These are phyloP conservation scores for Tineola bisselliella DNA, from an alignment of 2,888 invertebrate species.

Conservation along the genomic window DNA sequence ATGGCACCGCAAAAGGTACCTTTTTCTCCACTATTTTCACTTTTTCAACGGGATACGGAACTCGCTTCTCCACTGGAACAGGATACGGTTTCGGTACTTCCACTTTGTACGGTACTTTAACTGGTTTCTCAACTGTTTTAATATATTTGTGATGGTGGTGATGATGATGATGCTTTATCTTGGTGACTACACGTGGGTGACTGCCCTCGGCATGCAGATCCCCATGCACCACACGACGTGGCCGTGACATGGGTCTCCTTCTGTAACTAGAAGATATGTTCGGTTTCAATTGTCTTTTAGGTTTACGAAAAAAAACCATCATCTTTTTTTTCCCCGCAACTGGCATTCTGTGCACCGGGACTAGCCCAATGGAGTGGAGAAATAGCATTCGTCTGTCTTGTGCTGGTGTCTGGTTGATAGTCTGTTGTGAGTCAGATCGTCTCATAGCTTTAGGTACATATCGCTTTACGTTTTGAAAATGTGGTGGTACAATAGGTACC, in stretches of 20 bases:
- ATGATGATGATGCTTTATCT: conserved; percentile 71
- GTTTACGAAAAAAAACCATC: conserved; percentile 36
- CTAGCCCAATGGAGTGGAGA: conserved; percentile 44
- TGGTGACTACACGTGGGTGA: conserved; percentile 37
- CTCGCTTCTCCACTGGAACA: conserved; percentile 49
- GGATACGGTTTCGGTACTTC: conserved; percentile 68
- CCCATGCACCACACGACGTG: conserved; percentile 26
- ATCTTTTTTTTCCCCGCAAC: conserved; percentile 29
- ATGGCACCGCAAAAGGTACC: conserved; percentile 51
- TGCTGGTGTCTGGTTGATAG: conserved; percentile 17
- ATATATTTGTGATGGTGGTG: conserved; percentile 73
- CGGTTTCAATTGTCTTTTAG: conserved; percentile 35
- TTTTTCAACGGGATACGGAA: conserved; percentile 43
- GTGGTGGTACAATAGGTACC: conserved; percentile 55
- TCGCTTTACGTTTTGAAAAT: conserved; percentile 26
- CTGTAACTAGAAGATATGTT: conserved; percentile 42
- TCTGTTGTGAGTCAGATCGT: conserved; percentile 29
- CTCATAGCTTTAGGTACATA: conserved; percentile 25
- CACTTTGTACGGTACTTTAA: conserved; percentile 58
- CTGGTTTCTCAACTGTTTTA: conserved; percentile 68
- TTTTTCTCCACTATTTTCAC: conserved; percentile 33
- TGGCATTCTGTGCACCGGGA: conserved; percentile 32
- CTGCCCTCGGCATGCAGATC: conserved; percentile 40
- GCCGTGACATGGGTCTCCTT: conserved; percentile 26
- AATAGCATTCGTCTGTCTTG: conserved; percentile 37